Evolutionary conservation across 1,140 invertebrate genomes (phyloP), one percentile per base, ranked within the genome.

Genomic region (Drosophila athabasca): DNA sequence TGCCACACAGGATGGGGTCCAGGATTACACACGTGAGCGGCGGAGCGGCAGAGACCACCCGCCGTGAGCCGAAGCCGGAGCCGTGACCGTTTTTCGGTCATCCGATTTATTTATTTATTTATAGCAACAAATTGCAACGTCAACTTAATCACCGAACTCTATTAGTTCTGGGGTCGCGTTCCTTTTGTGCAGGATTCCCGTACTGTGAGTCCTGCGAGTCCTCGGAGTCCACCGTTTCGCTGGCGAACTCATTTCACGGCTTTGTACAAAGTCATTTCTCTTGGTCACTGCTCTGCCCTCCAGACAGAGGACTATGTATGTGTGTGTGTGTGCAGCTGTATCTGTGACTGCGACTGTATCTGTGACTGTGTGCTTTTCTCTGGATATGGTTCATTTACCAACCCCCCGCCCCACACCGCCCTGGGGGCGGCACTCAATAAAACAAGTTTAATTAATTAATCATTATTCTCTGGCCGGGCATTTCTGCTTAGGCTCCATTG

Each of bases 381-480:
- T 31, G 35, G 35, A 5, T 39, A 13, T 26, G 19, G 15, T n/a
- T 29, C n/a, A 49, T 19, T 22, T 19, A 19, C 17, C 17, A 19
- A 19, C 22, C 24, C 49, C 41, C 19, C 46, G 53, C 31, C 7
- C 17, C 17, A 31, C 9, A 8, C 31, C 3, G 1, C 35, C 35
- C 35, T 13, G 35, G 11, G 35, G 50, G 55, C 45, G 44, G 79
- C 78, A 82, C 60, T 59, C 71, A 87, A 82, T 88, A 78, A 88
- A 87, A 88, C 78, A 87, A 87, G 39, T 87, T 76, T 87, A 87
- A 82, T 87, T 88, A 88, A 87, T 87, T 87, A 88, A 87, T 87
- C 82, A 87, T 87, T 82, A 88, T 77, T 77, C 66, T 77, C 67
- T 73, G 77, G 76, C 76, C 74, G 54, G 68, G 62, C 79, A 78